A percentile compares a stretch with the other conserved stretches of the same genome.
These are phyloP conservation scores for Gorsachius magnificus DNA, from an alignment of 2,797 vertebrate species.

Conservation along the genomic window DNA sequence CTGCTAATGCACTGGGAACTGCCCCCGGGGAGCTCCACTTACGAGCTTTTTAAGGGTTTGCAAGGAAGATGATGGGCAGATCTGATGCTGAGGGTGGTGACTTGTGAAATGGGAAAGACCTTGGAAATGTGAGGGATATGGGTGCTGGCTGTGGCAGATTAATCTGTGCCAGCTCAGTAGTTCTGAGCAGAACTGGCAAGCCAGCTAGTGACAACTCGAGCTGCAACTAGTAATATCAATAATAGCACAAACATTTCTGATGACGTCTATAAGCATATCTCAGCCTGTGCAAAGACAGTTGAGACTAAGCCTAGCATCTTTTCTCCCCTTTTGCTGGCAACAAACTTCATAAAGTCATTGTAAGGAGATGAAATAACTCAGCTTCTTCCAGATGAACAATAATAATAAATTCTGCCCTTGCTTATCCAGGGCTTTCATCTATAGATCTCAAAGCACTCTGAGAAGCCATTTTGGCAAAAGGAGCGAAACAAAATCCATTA, in stretches of 20 bases:
- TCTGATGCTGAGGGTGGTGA: background rate
- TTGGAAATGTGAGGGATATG: background rate
- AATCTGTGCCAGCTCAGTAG: background rate
- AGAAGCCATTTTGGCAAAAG: conserved; percentile 47
- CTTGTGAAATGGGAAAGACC: background rate
- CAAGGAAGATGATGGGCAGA: background rate
- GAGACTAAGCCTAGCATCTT: background rate
- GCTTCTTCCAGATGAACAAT: conserved; percentile 42
- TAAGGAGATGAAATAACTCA: conserved; percentile 40
- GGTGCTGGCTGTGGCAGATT: background rate
- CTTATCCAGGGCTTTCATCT: conserved; percentile 44
- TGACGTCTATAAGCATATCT: background rate
- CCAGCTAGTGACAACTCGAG: background rate
- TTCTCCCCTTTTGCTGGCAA: conserved; percentile 9
- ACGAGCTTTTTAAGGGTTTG: background rate
- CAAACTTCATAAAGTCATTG: background rate
- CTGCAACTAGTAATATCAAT: background rate
- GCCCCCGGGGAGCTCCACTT: background rate
- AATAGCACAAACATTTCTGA: background rate
- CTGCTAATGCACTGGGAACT: background rate
- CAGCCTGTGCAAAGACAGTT: background rate
- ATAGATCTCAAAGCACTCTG: conserved; percentile 44
- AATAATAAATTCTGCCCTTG: conserved; percentile 54
- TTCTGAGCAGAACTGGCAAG: background rate
- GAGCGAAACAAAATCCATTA: conserved; percentile 35